Evolutionary conservation across 2,888 invertebrate species (phyloP).

Genomic region (Amphipyra berbera): DNA sequence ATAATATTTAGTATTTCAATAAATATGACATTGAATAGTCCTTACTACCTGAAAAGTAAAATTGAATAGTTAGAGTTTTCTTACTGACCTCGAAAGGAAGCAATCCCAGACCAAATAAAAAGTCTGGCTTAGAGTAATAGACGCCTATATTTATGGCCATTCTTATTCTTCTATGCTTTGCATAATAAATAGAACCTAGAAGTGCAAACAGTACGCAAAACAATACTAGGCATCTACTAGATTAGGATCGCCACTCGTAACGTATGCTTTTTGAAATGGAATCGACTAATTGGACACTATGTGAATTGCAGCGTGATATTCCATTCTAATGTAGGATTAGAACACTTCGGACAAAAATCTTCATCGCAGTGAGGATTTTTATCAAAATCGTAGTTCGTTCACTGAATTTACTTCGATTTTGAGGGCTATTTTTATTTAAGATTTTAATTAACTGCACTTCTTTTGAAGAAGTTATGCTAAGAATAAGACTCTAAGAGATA

Average conservation of each 20-base stretch:
- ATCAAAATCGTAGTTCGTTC: neutral
- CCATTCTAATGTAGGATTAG: slow-evolving; percentile 40
- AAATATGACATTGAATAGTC: too few relatives aligned
- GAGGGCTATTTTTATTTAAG: too few relatives aligned
- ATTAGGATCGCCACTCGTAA: neutral
- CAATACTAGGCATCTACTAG: too few relatives aligned
- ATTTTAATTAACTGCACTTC: too few relatives aligned
- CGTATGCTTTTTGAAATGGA: slow-evolving; percentile 10
- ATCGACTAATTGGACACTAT: slow-evolving; percentile 19
- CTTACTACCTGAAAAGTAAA: neutral
- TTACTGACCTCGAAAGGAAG: slow-evolving; percentile 22
- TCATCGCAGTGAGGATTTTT: neutral
- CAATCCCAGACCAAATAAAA: slow-evolving; percentile 23
- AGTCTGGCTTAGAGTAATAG: slow-evolving; percentile 15
- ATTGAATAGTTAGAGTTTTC: neutral
- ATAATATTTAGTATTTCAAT: too few relatives aligned
- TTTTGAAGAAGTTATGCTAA: too few relatives aligned
- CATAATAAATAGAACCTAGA: neutral
- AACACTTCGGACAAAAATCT: slow-evolving; percentile 18
- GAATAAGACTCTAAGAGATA: too few relatives aligned
- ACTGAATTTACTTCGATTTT: too few relatives aligned
- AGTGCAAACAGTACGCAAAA: neutral
- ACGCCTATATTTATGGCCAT: slow-evolving; percentile 3
- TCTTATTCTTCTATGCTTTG: neutral
- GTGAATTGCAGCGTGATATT: slow-evolving; percentile 34